These are phyloP conservation scores for Cotesia glomerata DNA, from an alignment of 1,140 invertebrate genomes.

Conservation along the genomic window DNA sequence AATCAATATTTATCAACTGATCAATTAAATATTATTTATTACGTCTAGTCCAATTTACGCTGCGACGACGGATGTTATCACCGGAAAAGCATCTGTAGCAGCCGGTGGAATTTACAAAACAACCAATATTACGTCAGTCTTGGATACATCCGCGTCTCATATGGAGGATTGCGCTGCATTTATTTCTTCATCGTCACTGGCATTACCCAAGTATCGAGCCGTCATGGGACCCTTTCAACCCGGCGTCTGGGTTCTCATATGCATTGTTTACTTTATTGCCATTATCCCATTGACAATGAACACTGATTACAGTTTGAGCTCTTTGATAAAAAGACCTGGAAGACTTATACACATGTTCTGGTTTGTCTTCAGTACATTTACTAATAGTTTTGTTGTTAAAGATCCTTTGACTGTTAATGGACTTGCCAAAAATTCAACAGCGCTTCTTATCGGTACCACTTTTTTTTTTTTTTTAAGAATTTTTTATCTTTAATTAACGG, in stretches of 20 bases:
- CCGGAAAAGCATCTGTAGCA: slow-evolving; percentile 66
- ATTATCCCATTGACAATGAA: slow-evolving; percentile 75
- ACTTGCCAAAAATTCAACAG: slow-evolving; percentile 71
- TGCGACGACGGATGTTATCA: slow-evolving; percentile 62
- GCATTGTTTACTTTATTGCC: slow-evolving; percentile 71
- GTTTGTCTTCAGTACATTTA: slow-evolving; percentile 83
- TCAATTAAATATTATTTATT: slow-evolving; percentile 18
- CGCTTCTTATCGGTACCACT: slow-evolving; percentile 70
- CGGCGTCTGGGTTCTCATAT: slow-evolving; percentile 76
- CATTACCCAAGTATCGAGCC: slow-evolving; percentile 78
- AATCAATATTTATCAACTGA: slow-evolving; percentile 43
- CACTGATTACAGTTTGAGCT: slow-evolving; percentile 69
- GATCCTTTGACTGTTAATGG: slow-evolving; percentile 73
- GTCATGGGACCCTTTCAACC: slow-evolving; percentile 81
- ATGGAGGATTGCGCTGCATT: slow-evolving; percentile 76
- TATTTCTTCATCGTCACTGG: slow-evolving; percentile 75
- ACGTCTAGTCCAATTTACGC: slow-evolving; percentile 64
- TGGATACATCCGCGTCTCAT: slow-evolving; percentile 69
- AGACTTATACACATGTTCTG: slow-evolving; percentile 79
- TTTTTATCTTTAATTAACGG: no score
- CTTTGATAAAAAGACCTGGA: slow-evolving; percentile 69
- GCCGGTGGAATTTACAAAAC: slow-evolving; percentile 74
- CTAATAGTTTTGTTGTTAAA: slow-evolving; percentile 76
- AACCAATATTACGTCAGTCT: slow-evolving; percentile 58
- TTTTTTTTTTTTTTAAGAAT: slow-evolving; percentile 20